phyloP scores from a whole-genome alignment of 2,888 invertebrate species.

The Acrocera orbiculus region DNA sequence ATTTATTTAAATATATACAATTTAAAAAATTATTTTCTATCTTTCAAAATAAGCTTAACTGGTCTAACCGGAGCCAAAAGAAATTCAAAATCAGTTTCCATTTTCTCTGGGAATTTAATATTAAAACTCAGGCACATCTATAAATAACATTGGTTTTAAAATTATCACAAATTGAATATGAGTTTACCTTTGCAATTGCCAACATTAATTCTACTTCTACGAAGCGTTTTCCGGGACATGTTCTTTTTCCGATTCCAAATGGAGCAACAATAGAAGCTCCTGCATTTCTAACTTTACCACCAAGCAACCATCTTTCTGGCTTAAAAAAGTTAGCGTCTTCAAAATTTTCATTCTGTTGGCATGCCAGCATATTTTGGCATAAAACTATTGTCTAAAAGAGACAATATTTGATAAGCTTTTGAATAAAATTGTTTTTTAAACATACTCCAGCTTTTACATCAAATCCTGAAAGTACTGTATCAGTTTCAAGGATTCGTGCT shows the following conservation, averaged over 20 bases:
- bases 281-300: constrained; percentile 25
- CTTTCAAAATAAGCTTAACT: constrained; percentile 46
- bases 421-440: too few species aligned
- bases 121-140: constrained; percentile 55
- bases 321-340: constrained; percentile 46
- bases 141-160: too few species aligned
- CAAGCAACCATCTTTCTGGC: constrained; percentile 61
- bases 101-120: constrained; percentile 45
- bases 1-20: too few species aligned
- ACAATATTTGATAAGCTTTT: not conserved
- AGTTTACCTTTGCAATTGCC: constrained; percentile 48
- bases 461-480: constrained; percentile 51
- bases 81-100: constrained; percentile 67
- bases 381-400: constrained; percentile 49
- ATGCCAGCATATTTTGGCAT: constrained; percentile 70
- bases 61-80: constrained; percentile 60
- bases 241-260: constrained; percentile 62
- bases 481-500: constrained; percentile 56
- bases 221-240: constrained; percentile 73
- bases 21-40: too few species aligned
- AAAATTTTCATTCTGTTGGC: constrained; percentile 58
- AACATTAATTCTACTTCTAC: constrained; percentile 61
- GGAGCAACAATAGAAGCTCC: constrained; percentile 53
- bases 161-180: not conserved
- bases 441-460: constrained; percentile 53